A percentile compares a stretch with the other conserved stretches of the same genome.
These are phyloP conservation scores for Tetragonula clypearis DNA, from an alignment of 1,140 invertebrate species.

Conservation along the genomic window DNA sequence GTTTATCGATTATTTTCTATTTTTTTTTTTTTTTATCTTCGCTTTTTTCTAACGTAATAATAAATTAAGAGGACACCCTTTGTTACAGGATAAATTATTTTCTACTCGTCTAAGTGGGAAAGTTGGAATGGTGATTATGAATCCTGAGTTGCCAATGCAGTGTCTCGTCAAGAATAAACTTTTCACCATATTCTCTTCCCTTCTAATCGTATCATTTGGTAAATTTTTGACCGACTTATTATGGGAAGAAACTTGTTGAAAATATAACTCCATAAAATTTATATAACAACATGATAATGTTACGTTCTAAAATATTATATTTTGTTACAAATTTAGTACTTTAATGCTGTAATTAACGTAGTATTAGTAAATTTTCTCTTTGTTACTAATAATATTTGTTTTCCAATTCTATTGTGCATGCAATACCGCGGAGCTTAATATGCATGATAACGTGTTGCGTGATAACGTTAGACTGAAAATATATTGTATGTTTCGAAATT, in stretches of 20 bases:
- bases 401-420: constrained; percentile 30
- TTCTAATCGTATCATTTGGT: constrained; percentile 81
- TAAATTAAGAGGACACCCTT: constrained; percentile 26
- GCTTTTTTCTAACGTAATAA: neutral
- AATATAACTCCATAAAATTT: constrained; percentile 10
- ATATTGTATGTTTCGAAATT: constrained; percentile 11
- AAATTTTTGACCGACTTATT: constrained; percentile 75
- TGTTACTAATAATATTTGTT: constrained; percentile 24
- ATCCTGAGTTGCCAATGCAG: constrained; percentile 86
- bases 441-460: constrained; percentile 6
- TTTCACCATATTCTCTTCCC: constrained; percentile 83
- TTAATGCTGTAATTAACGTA: constrained; percentile 22
- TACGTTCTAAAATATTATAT: constrained; percentile 11
- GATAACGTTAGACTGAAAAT: constrained; percentile 5
- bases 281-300: constrained; percentile 27
- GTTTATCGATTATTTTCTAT: neutral
- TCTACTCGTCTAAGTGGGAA: constrained; percentile 55
- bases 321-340: constrained; percentile 31
- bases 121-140: constrained; percentile 75
- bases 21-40: neutral
- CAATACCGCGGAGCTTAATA: neutral
- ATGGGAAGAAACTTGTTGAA: constrained; percentile 60
- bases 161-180: constrained; percentile 86
- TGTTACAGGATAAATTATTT: constrained; percentile 78
- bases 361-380: constrained; percentile 31